Evolutionary conservation across 1,140 invertebrate species (phyloP).

Genomic region (Protaetia brevitarsis): DNA sequence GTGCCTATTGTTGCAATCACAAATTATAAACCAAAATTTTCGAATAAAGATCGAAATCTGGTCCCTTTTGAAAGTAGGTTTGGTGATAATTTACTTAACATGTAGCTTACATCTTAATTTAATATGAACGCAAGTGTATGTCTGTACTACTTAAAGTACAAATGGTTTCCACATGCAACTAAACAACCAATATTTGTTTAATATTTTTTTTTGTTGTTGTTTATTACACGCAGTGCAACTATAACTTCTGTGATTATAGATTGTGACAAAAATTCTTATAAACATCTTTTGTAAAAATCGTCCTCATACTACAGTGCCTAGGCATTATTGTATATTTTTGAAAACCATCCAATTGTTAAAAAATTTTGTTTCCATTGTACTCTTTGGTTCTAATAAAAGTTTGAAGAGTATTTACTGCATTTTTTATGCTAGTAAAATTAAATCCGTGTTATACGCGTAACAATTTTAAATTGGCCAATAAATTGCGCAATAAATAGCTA

Average conservation of each 20-base stretch:
- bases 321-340: slow-evolving; percentile 45
- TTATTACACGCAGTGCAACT: slow-evolving; percentile 33
- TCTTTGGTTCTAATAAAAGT: slow-evolving; percentile 41
- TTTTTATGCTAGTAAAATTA: too few relatives aligned
- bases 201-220: slow-evolving; percentile 26
- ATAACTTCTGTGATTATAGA: slow-evolving; percentile 45
- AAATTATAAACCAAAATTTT: slow-evolving; percentile 36
- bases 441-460: too few relatives aligned
- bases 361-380: slow-evolving; percentile 35
- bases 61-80: slow-evolving; percentile 13
- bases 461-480: too few relatives aligned
- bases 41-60: slow-evolving; percentile 33
- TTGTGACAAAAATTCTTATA: slow-evolving; percentile 41
- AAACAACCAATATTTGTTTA: slow-evolving; percentile 22
- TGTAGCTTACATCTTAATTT: slow-evolving; percentile 19
- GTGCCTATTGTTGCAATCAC: slow-evolving; percentile 44
- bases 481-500: too few relatives aligned
- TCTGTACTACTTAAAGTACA: slow-evolving; percentile 36
- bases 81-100: slow-evolving; percentile 25
- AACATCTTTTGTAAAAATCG: slow-evolving; percentile 29
- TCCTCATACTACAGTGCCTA: slow-evolving; percentile 44
- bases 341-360: slow-evolving; percentile 40
- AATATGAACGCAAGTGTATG: slow-evolving; percentile 20
- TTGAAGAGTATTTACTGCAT: background rate
- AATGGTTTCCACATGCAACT: slow-evolving; percentile 37